Base-by-base conservation (phyloP, 2,797 vertebrate species). In the Lepilemur septentrionalis region DNA sequence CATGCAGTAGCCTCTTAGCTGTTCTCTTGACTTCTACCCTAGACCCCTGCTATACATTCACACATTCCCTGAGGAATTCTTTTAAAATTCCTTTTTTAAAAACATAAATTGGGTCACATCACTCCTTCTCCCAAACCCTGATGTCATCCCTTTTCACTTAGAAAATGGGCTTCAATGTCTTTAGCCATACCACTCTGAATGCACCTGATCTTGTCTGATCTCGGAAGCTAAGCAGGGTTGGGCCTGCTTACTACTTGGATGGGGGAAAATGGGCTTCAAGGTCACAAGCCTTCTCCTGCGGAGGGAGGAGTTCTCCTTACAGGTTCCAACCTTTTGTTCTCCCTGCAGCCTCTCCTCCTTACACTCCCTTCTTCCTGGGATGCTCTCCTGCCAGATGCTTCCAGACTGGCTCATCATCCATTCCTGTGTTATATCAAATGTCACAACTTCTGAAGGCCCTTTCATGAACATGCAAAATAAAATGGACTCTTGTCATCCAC, bases 321-420 rank as follows among this genome's bases (percentile, higher is more conserved):
- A 35, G 28, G 1, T 13, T 25, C 1, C 7, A 30, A 18, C 2
- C 0, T 22, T 55, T 61, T 28, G 57, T 12, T 59, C 48, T 88
- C 38, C 13, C 9, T 23, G 32, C 2, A 7, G 5, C 1, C 1
- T 15, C 4, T 55, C 7, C 0, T 10, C 30, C 5, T 67, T 41
- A 4, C 4, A 1, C 10, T 30, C 35, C 23, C 20, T 55, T 75
- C 18, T 75, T 78, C 1, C 41, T 46, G 2, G 43, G 75, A 63
- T 25, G 0, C 8, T 69, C 4, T 28, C 15, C 0, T 13, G 18
- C 35, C 25, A 41, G 14, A 18, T 43, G 12, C 80, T 84, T 7
- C 72, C 1, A 91, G 25, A 14, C 4, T 30, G 15, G 65, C 18
- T 55, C 88, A 4, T 38, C 59, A 32, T 52, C 72, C 50, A 28